A percentile compares a stretch with the other conserved stretches of the same genome.
phyloP scores from a whole-genome alignment of 2,113 vertebrate genomes.

The Okapia johnstoni region DNA sequence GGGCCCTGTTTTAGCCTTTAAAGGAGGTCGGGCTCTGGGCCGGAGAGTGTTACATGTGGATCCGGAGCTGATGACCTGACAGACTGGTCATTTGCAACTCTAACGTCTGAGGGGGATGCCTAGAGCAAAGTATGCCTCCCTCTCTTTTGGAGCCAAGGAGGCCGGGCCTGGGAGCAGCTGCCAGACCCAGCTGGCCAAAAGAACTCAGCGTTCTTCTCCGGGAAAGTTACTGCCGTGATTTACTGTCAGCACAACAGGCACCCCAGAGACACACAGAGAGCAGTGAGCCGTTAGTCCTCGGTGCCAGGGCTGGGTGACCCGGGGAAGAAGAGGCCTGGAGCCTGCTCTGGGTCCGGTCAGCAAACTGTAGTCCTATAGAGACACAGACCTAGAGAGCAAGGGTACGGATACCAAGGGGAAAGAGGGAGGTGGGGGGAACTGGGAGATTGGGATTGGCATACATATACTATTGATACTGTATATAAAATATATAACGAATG shows the following conservation, averaged over 20 bases:
- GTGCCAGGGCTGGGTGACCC: neutral
- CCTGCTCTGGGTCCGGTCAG: neutral
- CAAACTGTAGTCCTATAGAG: neutral
- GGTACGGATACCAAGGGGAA: neutral
- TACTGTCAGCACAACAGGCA: neutral
- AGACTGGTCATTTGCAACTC: neutral
- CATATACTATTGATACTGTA: neutral
- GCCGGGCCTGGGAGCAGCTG: neutral
- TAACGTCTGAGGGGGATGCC: neutral
- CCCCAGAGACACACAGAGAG: neutral
- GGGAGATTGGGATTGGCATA: neutral
- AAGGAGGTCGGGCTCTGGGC: neutral
- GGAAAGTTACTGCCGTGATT: neutral
- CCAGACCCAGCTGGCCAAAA: neutral
- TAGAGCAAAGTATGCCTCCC: neutral
- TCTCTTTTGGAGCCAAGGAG: neutral
- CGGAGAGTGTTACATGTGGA: neutral
- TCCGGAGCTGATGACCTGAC: neutral
- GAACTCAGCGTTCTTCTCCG: conserved; percentile 10
- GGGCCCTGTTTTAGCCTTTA: neutral
- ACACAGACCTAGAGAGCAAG: neutral
- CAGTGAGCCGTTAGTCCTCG: neutral
- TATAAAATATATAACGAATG: neutral
- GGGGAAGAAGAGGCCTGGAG: neutral
- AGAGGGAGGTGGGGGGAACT: neutral